These are phyloP conservation scores for Rhopilema esculentum DNA, from an alignment of 30 jellyfish, hydroid and myxozoan species.

Conservation along the genomic window DNA sequence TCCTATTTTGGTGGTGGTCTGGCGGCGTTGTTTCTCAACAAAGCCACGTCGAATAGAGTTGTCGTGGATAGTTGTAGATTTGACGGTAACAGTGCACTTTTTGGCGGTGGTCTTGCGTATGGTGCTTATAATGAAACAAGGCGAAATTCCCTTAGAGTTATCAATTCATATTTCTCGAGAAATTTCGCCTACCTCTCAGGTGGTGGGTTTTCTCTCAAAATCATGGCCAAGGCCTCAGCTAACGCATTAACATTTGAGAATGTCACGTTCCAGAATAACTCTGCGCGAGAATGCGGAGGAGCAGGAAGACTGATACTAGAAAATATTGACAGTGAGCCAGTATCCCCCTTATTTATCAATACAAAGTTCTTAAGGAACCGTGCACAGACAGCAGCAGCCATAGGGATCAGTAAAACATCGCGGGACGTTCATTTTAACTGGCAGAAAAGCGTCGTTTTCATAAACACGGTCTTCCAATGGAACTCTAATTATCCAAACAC, in stretches of 20 bases:
- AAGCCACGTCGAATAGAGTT: constrained; percentile 15
- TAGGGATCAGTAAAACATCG: constrained; percentile 34
- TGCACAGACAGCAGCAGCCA: constrained; percentile 50
- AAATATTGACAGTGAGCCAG: constrained; percentile 11
- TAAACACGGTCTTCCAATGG: constrained; percentile 9
- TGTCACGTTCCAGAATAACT: constrained; percentile 10
- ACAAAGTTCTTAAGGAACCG: constrained; percentile 35
- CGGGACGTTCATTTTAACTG: constrained; percentile 1
- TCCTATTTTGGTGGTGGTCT: constrained; percentile 40
- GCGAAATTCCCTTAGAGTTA: constrained; percentile 13
- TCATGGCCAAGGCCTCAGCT: constrained; percentile 21
- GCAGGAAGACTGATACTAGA: constrained; percentile 53
- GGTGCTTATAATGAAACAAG: not conserved
- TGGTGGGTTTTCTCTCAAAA: constrained; percentile 42
- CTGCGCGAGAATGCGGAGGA: constrained; percentile 52
- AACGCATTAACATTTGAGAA: not conserved
- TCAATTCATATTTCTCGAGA: not conserved
- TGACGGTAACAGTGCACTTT: constrained; percentile 35
- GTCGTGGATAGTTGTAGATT: constrained; percentile 16
- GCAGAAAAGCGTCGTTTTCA: constrained; percentile 25
- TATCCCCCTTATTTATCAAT: not conserved
- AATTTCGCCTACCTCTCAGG: constrained; percentile 51
- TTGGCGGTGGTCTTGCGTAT: constrained; percentile 56
- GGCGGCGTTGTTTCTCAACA: constrained; percentile 11
- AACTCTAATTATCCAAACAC: not conserved